Evolutionary conservation across 2,113 vertebrate species (phyloP).

Genomic region (Pachypanchax playfairii): DNA sequence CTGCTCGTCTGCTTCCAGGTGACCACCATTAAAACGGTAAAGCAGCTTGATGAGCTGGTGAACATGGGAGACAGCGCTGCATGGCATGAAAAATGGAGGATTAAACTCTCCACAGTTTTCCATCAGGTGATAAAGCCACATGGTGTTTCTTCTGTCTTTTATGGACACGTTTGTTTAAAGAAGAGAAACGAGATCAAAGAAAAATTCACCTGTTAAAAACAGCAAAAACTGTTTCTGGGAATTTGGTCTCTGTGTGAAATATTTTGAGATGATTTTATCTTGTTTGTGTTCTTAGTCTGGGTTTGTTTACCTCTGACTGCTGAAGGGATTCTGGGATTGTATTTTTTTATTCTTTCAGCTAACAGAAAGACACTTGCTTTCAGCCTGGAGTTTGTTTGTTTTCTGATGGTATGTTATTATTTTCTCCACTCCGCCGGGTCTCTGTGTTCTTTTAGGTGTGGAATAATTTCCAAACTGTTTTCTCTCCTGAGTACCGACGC

Average conservation of each 20-base stretch:
- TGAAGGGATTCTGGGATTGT: conserved; percentile 24
- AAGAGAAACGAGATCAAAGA: neutral
- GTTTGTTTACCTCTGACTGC: conserved; percentile 1
- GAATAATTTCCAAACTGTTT: conserved; percentile 89
- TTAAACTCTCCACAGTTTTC: conserved; percentile 85
- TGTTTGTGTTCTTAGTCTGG: neutral
- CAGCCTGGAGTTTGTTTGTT: neutral
- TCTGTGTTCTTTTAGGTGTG: conserved; percentile 81
- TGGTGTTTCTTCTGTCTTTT: neutral
- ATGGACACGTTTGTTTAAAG: too few species aligned
- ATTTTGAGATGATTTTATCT: neutral
- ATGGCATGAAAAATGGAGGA: conserved; percentile 92
- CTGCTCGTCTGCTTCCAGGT: conserved; percentile 78
- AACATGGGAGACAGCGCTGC: conserved; percentile 87
- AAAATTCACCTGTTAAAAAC: neutral
- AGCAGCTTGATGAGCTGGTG: conserved; percentile 91
- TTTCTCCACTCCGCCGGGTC: neutral
- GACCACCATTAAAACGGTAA: conserved; percentile 96
- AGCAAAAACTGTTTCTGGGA: too few species aligned
- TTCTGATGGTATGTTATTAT: neutral
- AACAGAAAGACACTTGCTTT: conserved; percentile 1
- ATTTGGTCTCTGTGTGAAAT: too few species aligned
- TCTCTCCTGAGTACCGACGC: conserved; percentile 88
- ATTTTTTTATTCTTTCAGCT: conserved; percentile 11
- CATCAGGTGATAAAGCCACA: conserved; percentile 82